phyloP scores from a whole-genome alignment of 2,797 vertebrate genomes.

The Lacerta bilineata region DNA sequence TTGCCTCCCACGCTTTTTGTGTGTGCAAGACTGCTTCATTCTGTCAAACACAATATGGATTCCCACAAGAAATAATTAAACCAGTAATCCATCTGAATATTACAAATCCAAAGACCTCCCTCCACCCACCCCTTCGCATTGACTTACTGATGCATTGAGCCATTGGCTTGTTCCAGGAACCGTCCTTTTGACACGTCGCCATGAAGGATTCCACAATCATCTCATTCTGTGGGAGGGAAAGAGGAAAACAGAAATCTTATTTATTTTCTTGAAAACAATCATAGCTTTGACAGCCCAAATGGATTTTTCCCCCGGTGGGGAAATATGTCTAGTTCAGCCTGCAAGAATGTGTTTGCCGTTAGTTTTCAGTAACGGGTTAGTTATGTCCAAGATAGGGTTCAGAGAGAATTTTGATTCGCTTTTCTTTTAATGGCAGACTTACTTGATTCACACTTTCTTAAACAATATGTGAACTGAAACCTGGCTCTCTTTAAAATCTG shows the following conservation, averaged over 20 bases:
- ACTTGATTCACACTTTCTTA: too few relatives aligned
- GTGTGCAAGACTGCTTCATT: background rate
- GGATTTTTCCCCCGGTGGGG: background rate
- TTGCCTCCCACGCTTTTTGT: background rate
- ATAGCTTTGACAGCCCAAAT: background rate
- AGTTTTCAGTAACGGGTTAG: background rate
- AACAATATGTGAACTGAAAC: too few relatives aligned
- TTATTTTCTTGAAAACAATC: background rate
- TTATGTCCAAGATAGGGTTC: too few relatives aligned
- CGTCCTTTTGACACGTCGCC: constrained; percentile 72
- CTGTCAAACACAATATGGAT: background rate
- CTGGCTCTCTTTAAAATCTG: too few relatives aligned
- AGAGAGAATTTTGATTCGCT: too few relatives aligned
- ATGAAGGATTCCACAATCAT: constrained; percentile 65
- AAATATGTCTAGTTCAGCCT: background rate
- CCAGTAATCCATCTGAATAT: background rate
- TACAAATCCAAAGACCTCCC: background rate
- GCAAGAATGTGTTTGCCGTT: background rate
- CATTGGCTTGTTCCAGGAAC: constrained; percentile 75
- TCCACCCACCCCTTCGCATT: too few relatives aligned
- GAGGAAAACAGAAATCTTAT: background rate
- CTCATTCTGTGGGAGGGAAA: constrained; percentile 51
- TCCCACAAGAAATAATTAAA: constrained; percentile 6
- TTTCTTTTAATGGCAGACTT: too few relatives aligned
- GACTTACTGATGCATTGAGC: constrained; percentile 75